phyloP scores from a whole-genome alignment of 2,888 invertebrate genomes.

The Deilephila elpenor region DNA sequence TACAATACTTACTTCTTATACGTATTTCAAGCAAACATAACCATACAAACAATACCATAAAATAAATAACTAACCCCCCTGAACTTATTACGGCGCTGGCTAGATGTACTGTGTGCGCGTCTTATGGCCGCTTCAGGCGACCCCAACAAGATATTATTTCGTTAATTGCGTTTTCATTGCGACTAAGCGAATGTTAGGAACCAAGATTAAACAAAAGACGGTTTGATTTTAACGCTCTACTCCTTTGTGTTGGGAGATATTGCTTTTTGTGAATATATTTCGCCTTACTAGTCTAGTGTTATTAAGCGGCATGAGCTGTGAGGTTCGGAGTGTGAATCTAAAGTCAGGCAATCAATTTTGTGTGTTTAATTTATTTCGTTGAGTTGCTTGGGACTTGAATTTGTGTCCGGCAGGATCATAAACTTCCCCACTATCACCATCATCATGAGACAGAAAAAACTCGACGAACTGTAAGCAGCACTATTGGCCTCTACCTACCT shows the following conservation, averaged over 20 bases:
- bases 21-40: not conserved
- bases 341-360: too few relatives aligned
- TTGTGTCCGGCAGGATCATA: too few relatives aligned
- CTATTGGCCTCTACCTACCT: too few relatives aligned
- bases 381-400: too few relatives aligned
- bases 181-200: constrained; percentile 44
- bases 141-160: constrained; percentile 56
- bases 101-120: constrained; percentile 15
- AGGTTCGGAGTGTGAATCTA: too few relatives aligned
- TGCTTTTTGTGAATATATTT: constrained; percentile 1
- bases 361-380: too few relatives aligned
- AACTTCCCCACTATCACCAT: too few relatives aligned
- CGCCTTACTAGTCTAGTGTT: not conserved
- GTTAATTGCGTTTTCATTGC: constrained; percentile 63
- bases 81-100: constrained; percentile 29
- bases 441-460: too few relatives aligned
- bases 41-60: not conserved
- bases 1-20: not conserved
- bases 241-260: constrained; percentile 23
- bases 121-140: constrained; percentile 52
- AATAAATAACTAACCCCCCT: not conserved
- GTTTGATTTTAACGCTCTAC: constrained; percentile 28
- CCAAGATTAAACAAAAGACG: constrained; percentile 44
- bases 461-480: too few relatives aligned
- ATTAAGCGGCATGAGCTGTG: too few relatives aligned